Base-by-base conservation (phyloP, 2,888 invertebrate genomes). In the Eupithecia inturbata region DNA sequence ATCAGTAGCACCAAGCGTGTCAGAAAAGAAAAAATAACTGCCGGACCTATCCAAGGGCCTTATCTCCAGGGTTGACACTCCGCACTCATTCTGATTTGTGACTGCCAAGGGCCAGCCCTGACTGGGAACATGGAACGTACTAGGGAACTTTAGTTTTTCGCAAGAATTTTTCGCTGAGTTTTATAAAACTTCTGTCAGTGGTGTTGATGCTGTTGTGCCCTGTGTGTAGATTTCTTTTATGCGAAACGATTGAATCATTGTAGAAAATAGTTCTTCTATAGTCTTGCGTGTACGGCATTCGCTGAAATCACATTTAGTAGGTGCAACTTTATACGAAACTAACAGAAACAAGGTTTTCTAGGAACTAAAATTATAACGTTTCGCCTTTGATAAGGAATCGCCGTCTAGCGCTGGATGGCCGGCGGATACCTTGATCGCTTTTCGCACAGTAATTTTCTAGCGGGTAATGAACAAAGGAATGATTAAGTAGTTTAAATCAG, bases 1-100 rank as follows among this genome's bases (percentile, higher is more conserved):
- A 49, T 33, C 45, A 71, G 19, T 66, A 28, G 36, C 36, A 71
- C 71, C 71, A 57, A 49, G 68, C 80, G 64, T 67, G 67, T 78
- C 78, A 83, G 81, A 81, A 80, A 79, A 84, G 89, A 87, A 89
- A n/a, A 89, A 87, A 89, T 89, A 89, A 84, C 84, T 82, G 78
- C 80, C 74, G 76, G 82, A 80, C 82, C 33, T 64, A 31, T 85
- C 82, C 69, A 74, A 84, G 81, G 86, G 87, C 83, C 82, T 88
- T 90, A 90, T 91, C 89, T 89, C 77, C 78, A 83, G 85, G 85
- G 84, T 79, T 87, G 88, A 86, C 89, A 83, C 82, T 81, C 82
- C 79, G 81, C 82, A 80, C 83, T 80, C 82, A 78, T 79, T 81
- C 82, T 79, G 89, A 92, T 92, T 90, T 90, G 90, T 89, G 79